Percentiles rank a stretch among this genome's conserved stretches.
Conservation (phyloP, 2,888 invertebrate species). For the Blastobasis adustella region DNA sequence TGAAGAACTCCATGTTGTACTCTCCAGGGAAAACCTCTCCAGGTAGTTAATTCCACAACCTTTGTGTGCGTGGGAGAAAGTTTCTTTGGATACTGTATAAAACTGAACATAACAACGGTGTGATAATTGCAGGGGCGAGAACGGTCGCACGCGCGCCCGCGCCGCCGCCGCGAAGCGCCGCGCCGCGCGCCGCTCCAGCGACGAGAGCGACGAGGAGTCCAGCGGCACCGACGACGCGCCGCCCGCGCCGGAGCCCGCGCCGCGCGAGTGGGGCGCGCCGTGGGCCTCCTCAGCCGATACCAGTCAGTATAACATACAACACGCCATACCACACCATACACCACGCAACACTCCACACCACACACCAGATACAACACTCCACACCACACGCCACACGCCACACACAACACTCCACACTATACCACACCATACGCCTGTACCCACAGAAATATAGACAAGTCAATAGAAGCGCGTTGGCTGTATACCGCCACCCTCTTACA, state of each 20-base stretch:
- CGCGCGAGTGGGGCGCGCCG: slow-evolving; percentile 70
- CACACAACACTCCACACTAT: no score
- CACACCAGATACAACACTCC: no score
- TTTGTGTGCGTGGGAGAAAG: no score
- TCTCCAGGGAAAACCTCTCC: no score
- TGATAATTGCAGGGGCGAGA: slow-evolving; percentile 35
- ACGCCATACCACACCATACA: not conserved
- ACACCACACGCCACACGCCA: not conserved
- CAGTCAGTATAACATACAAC: slow-evolving; percentile 33
- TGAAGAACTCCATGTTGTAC: no score
- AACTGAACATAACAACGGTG: no score
- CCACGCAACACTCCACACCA: not conserved
- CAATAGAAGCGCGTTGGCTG: no score
- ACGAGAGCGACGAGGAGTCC: slow-evolving; percentile 67
- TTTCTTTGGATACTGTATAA: no score
- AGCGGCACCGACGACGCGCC: slow-evolving; percentile 65
- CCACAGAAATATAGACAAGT: no score
- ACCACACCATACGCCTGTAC: not conserved
- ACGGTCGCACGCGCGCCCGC: slow-evolving; percentile 44
- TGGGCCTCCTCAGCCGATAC: slow-evolving; percentile 67
- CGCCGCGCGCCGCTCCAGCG: slow-evolving; percentile 58
- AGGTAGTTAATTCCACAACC: no score
- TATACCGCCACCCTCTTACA: no score
- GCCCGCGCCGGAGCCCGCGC: slow-evolving; percentile 64
- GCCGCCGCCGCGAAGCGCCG: slow-evolving; percentile 51